phyloP scores from a whole-genome alignment of 1,140 invertebrate species.

The Camponotus vicinus region DNA sequence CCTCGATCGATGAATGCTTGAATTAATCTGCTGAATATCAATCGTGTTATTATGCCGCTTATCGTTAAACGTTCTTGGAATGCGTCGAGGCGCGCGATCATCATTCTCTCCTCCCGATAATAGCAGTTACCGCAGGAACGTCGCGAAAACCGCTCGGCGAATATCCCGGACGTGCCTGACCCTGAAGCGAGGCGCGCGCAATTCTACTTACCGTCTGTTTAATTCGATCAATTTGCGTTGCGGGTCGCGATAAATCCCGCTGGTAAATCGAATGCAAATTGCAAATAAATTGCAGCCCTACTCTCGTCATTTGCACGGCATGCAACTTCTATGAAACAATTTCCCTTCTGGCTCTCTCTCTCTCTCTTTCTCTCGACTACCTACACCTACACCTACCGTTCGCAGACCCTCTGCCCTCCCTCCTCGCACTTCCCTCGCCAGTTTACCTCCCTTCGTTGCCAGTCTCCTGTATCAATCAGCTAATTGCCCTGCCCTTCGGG shows the following conservation, averaged over 20 bases:
- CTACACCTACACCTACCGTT: neutral
- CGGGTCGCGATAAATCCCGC: slow-evolving; percentile 71
- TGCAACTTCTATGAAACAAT: slow-evolving; percentile 79
- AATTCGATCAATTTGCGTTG: slow-evolving; percentile 73
- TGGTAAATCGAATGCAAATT: slow-evolving; percentile 80
- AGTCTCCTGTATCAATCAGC: slow-evolving; percentile 76
- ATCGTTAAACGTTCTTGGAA: slow-evolving; percentile 24
- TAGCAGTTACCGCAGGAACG: slow-evolving; percentile 41
- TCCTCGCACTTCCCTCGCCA: neutral
- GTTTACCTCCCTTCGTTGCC: slow-evolving; percentile 26
- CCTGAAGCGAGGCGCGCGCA: slow-evolving; percentile 34
- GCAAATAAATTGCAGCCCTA: slow-evolving; percentile 78
- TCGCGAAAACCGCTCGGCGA: slow-evolving; percentile 53
- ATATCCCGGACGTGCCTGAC: slow-evolving; percentile 45
- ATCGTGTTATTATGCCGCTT: neutral
- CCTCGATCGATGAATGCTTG: neutral
- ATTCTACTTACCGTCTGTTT: slow-evolving; percentile 61
- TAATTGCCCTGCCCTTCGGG: slow-evolving; percentile 73
- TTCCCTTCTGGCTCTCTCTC: slow-evolving; percentile 63
- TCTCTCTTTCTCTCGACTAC: neutral
- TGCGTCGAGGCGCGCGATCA: slow-evolving; percentile 27
- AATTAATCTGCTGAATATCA: neutral
- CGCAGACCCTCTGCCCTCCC: neutral
- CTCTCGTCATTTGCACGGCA: slow-evolving; percentile 70
- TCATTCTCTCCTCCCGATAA: slow-evolving; percentile 37